Evolutionary conservation across 2,888 invertebrate genomes (phyloP), one percentile per base, ranked within the genome.

Genomic region (Calliopum simillimum): DNA sequence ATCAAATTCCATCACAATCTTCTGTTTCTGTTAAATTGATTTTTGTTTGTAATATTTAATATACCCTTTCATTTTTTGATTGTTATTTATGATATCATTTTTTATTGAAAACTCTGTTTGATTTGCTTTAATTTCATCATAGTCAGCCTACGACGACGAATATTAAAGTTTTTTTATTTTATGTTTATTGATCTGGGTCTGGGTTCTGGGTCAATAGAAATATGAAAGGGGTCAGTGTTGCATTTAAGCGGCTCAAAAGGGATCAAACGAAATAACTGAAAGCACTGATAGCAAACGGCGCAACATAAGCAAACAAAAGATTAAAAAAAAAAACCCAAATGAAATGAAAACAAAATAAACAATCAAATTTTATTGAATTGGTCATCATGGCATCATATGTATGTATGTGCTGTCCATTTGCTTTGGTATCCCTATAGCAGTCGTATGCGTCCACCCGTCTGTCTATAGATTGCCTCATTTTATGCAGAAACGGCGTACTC

Each of bases 181-280:
- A 3, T 33, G 65, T 55, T 65, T 55, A 65, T 65, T 65, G 65
- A 65, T 55, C 61, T 61, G 61, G 61, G 61, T 61, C 61, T 61
- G 53, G 65, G 65, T 72, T 76, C 74, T 76, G 79, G 81, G 76
- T 81, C 82, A 82, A 76, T 71, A 72, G 56, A 76, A 76, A 75
- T 77, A 74, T 76, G 76, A 68, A 74, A 77, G 76, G 78, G 82
- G 82, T 80, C 82, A 81, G 72, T 68, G 73, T 41, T 25, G 16
- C 33, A 33, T 33, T 33, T 33, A 33, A 33, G 2, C 8, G 33
- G 8, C 33, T 33, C 8, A n/a, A 33, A 33, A 33, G 33, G 33
- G 8, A 33, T 33, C 33, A 33, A 33, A 33, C 33, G 33, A 33
- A 33, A 6, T 5, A 33, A 33, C 33, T n/a, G n/a, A n/a, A 33